Evolutionary conservation across 1,140 invertebrate genomes (phyloP).

Genomic region (Plectus sambesii): DNA sequence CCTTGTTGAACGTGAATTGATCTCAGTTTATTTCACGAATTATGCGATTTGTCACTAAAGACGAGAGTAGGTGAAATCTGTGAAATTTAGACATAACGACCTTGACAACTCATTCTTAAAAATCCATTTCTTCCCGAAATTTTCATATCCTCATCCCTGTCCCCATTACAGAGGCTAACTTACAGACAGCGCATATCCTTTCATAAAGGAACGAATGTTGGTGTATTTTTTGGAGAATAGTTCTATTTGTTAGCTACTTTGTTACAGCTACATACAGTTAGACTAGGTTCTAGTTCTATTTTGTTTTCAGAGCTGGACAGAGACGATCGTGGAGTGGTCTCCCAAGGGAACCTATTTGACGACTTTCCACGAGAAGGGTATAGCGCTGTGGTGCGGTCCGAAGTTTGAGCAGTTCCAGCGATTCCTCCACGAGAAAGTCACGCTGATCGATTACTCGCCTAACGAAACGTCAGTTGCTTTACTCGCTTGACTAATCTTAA

Average conservation of each 20-base stretch:
- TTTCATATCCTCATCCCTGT: background rate
- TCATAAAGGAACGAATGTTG: too few species aligned
- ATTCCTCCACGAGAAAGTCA: slow-evolving; percentile 77
- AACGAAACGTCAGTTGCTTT: slow-evolving; percentile 64
- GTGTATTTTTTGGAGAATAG: too few species aligned
- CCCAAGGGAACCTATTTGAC: slow-evolving; percentile 87
- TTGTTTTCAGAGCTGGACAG: slow-evolving; percentile 67
- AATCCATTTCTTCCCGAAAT: background rate
- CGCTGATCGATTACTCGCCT: slow-evolving; percentile 93
- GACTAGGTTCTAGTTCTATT: slow-evolving; percentile 8
- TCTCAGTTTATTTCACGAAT: too few species aligned
- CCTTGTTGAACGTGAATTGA: too few species aligned
- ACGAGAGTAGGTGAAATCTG: too few species aligned
- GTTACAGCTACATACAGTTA: slow-evolving; percentile 9
- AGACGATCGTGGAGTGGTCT: slow-evolving; percentile 90
- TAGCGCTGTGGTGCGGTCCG: slow-evolving; percentile 90
- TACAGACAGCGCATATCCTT: background rate
- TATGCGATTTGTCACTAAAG: too few species aligned
- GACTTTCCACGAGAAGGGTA: slow-evolving; percentile 86
- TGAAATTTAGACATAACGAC: too few species aligned
- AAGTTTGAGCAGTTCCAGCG: slow-evolving; percentile 79
- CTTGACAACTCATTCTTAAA: background rate
- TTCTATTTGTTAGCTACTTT: background rate
- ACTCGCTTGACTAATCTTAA: slow-evolving; percentile 3
- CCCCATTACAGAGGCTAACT: background rate